Conservation (phyloP, 1,140 invertebrate genomes). For the Myzus persicae region DNA sequence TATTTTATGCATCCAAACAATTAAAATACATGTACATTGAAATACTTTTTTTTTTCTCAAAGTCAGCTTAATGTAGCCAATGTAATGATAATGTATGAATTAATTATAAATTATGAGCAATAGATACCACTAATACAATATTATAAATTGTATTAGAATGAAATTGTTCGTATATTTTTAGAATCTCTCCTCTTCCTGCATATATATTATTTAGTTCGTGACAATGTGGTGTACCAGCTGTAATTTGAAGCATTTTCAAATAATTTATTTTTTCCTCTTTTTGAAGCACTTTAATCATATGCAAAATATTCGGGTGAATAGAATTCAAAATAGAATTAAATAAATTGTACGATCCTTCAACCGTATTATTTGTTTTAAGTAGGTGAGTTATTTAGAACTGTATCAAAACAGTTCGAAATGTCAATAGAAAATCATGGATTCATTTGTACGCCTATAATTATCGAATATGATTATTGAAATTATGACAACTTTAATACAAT, state of each 20-base stretch:
- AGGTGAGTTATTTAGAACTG: not conserved
- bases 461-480: too few relatives aligned
- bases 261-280: not conserved
- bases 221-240: not conserved
- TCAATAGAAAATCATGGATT: not conserved
- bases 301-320: not conserved
- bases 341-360: not conserved
- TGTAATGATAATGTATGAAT: too few relatives aligned
- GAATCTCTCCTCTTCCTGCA: not conserved
- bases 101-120: too few relatives aligned
- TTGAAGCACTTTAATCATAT: not conserved
- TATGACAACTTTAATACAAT: too few relatives aligned
- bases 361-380: not conserved
- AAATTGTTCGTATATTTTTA: not conserved
- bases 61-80: too few relatives aligned
- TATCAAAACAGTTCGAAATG: not conserved
- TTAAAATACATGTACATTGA: too few relatives aligned
- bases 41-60: too few relatives aligned
- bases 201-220: not conserved
- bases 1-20: too few relatives aligned
- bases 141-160: not conserved
- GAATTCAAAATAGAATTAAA: not conserved
- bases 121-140: too few relatives aligned
- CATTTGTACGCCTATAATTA: too few relatives aligned
- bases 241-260: not conserved